phyloP scores from a whole-genome alignment of 2,797 vertebrate species.

The Steatocranus sp. region DNA sequence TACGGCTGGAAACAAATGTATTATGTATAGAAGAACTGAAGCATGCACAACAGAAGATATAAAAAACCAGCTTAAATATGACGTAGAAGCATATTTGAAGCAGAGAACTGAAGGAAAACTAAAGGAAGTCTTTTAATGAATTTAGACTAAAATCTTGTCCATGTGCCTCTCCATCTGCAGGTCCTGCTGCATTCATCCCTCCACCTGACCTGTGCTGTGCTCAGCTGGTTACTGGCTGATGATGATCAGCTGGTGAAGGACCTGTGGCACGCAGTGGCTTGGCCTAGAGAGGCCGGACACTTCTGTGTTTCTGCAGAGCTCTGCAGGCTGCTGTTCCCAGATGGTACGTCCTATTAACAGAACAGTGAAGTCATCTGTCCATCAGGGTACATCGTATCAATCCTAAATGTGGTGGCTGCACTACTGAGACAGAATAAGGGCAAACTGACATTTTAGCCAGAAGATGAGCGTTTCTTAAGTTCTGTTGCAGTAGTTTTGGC shows the following conservation, averaged over 20 bases:
- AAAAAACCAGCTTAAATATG: background rate
- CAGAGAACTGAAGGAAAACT: background rate
- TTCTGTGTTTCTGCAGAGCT: conserved; percentile 79
- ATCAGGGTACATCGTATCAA: background rate
- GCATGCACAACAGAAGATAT: background rate
- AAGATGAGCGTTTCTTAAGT: background rate
- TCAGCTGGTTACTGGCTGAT: conserved; percentile 68
- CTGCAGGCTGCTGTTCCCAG: conserved; percentile 78
- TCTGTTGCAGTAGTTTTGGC: background rate
- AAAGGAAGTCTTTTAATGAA: background rate
- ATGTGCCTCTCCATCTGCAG: conserved; percentile 52
- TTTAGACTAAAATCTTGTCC: background rate
- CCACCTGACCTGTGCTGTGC: conserved; percentile 79
- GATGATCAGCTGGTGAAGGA: conserved; percentile 69
- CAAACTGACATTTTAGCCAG: background rate
- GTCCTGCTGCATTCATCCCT: conserved; percentile 83
- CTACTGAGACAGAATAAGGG: background rate
- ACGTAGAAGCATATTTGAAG: background rate
- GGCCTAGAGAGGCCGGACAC: conserved; percentile 72
- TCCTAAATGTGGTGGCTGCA: background rate
- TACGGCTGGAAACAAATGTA: background rate
- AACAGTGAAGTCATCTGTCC: background rate
- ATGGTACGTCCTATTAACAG: conserved; percentile 13
- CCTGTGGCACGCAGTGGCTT: conserved; percentile 74
- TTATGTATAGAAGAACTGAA: background rate